Evolutionary conservation across 1,140 invertebrate species (phyloP).

Genomic region (Zaprionus vittiger): DNA sequence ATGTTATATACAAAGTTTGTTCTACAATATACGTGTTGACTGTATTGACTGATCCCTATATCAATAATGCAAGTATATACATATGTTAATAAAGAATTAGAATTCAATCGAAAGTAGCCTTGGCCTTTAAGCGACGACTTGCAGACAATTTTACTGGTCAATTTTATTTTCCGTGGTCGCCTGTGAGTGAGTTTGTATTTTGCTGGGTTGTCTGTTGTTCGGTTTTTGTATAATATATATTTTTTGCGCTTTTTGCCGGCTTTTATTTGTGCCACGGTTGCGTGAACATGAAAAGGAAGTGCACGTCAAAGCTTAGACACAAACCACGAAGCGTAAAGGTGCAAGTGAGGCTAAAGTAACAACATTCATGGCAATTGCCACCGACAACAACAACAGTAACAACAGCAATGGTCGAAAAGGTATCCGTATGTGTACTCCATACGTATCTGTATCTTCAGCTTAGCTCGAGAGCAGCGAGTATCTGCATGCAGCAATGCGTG

Average conservation of each 20-base stretch:
- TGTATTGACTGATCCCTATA: too few species aligned
- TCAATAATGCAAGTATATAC: too few species aligned
- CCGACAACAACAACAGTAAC: slow-evolving; percentile 47
- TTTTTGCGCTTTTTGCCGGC: slow-evolving; percentile 31
- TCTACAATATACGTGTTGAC: too few species aligned
- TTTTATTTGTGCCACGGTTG: slow-evolving; percentile 69
- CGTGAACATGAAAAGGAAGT: slow-evolving; percentile 81
- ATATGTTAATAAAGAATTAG: too few species aligned
- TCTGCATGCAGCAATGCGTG: slow-evolving; percentile 76
- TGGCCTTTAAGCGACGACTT: neutral
- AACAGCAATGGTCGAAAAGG: slow-evolving; percentile 51
- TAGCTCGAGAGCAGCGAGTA: slow-evolving; percentile 16
- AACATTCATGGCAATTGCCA: slow-evolving; percentile 81
- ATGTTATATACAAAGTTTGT: too few species aligned
- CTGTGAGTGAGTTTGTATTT: neutral
- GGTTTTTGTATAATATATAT: slow-evolving; percentile 2
- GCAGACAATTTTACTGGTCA: slow-evolving; percentile 1
- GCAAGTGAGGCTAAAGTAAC: slow-evolving; percentile 79
- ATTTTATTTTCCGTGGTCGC: neutral
- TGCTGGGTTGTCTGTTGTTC: neutral
- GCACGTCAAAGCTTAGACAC: slow-evolving; percentile 83
- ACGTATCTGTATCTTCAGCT: slow-evolving; percentile 18
- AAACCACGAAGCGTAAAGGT: slow-evolving; percentile 81
- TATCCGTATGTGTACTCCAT: slow-evolving; percentile 41
- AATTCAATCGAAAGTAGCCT: neutral